These are phyloP conservation scores for Squalus acanthias DNA, from an alignment of 2,797 vertebrate species.

Conservation along the genomic window DNA sequence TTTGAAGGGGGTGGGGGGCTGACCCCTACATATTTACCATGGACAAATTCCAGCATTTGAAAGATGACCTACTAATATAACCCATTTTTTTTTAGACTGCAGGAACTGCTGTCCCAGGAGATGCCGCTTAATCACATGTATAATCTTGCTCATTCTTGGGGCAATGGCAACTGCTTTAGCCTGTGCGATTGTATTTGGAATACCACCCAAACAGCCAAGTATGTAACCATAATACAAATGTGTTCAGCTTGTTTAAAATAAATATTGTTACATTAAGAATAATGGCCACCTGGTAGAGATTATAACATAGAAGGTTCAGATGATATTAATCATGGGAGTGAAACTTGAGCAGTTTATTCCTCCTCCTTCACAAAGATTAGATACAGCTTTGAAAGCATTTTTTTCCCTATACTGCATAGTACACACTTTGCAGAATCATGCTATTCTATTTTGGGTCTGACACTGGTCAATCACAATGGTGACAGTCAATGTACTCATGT, in stretches of 20 bases:
- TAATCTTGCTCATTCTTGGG: constrained; percentile 40
- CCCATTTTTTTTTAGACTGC: constrained; percentile 23
- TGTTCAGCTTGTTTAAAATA: constrained; percentile 30
- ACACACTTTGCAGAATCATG: neutral
- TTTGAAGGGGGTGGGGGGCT: neutral
- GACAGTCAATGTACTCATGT: neutral
- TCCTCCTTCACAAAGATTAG: constrained; percentile 17
- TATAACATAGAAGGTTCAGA: neutral
- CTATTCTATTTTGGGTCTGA: neutral
- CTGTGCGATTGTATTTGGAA: constrained; percentile 43
- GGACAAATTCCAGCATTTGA: constrained; percentile 8
- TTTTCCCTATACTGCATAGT: neutral
- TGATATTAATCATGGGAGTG: constrained; percentile 31
- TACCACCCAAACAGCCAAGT: constrained; percentile 42
- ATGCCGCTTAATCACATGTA: constrained; percentile 39
- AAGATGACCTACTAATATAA: constrained; percentile 19
- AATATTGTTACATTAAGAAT: constrained; percentile 24
- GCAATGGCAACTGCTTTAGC: constrained; percentile 29
- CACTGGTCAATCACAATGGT: neutral
- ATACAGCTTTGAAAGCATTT: constrained; percentile 34
- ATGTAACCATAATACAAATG: constrained; percentile 34
- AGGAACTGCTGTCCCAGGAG: constrained; percentile 37
- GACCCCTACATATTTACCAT: neutral
- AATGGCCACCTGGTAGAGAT: constrained; percentile 29
- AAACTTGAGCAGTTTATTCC: constrained; percentile 26